Evolutionary conservation across 1,140 invertebrate genomes (phyloP).

Genomic region (Caligus rogercresseyi): DNA sequence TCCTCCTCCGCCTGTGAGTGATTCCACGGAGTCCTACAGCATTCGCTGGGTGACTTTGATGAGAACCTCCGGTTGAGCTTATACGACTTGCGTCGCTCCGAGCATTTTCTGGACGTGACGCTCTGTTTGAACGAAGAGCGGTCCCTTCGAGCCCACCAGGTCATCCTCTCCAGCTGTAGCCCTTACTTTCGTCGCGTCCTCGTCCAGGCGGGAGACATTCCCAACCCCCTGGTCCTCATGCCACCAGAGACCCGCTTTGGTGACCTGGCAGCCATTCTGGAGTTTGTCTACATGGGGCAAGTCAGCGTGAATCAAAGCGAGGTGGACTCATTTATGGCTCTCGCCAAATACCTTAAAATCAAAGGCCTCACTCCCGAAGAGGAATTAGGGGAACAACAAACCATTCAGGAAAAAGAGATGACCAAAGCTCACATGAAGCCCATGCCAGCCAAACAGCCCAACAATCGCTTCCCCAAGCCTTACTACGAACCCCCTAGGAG

Average conservation of each 20-base stretch:
- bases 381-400: neutral
- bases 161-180: slow-evolving; percentile 32
- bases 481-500: neutral
- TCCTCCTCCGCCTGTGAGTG: neutral
- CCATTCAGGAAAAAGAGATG: neutral
- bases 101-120: slow-evolving; percentile 30
- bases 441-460: neutral
- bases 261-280: neutral
- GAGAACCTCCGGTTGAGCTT: neutral
- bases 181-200: slow-evolving; percentile 27
- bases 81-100: slow-evolving; percentile 24
- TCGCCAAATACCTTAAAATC: slow-evolving; percentile 12
- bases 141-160: slow-evolving; percentile 28
- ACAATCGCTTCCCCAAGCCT: neutral
- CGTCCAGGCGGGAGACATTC: neutral
- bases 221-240: slow-evolving; percentile 4
- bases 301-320: slow-evolving; percentile 7
- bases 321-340: slow-evolving; percentile 2
- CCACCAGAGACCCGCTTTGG: neutral
- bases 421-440: neutral
- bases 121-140: slow-evolving; percentile 26
- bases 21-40: slow-evolving; percentile 1
- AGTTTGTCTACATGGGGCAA: slow-evolving; percentile 18
- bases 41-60: slow-evolving; percentile 10
- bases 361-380: slow-evolving; percentile 1